phyloP scores from a whole-genome alignment of 2,113 vertebrate species.

The Grallaria varia region DNA sequence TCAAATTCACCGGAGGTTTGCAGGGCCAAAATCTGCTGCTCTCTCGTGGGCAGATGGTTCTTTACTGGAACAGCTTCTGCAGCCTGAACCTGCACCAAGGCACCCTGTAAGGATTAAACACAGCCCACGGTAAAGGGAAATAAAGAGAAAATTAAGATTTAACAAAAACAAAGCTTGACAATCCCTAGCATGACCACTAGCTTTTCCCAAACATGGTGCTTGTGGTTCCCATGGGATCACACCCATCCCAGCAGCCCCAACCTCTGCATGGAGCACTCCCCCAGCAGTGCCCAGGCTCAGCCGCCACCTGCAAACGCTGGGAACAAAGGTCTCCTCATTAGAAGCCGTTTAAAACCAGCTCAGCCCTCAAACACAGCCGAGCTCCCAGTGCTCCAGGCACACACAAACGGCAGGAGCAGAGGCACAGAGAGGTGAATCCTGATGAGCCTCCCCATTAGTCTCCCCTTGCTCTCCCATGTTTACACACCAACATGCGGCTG shows the following conservation, averaged over 20 bases:
- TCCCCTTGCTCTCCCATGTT: accelerated
- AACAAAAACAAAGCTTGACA: neutral
- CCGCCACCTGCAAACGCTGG: accelerated
- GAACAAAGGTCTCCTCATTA: neutral
- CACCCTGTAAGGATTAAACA: constrained; percentile 68
- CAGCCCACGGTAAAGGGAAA: neutral
- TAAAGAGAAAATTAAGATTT: neutral
- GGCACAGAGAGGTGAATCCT: neutral
- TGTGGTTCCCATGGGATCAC: neutral
- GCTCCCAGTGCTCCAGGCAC: neutral
- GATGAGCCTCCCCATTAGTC: neutral
- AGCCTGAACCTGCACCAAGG: constrained; percentile 78
- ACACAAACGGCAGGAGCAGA: accelerated
- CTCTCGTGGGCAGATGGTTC: constrained; percentile 79
- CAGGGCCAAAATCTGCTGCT: constrained; percentile 79
- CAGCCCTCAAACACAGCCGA: neutral
- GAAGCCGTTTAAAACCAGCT: neutral
- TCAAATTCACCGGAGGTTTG: constrained; percentile 82
- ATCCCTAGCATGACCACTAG: neutral
- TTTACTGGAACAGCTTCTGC: constrained; percentile 69
- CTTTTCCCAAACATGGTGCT: accelerated
- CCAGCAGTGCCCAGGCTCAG: neutral
- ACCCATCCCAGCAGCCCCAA: neutral
- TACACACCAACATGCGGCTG: accelerated
- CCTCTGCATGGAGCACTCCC: accelerated